Base-by-base conservation (phyloP, 1,140 invertebrate species). In the Pseudobourletiella spinata region DNA sequence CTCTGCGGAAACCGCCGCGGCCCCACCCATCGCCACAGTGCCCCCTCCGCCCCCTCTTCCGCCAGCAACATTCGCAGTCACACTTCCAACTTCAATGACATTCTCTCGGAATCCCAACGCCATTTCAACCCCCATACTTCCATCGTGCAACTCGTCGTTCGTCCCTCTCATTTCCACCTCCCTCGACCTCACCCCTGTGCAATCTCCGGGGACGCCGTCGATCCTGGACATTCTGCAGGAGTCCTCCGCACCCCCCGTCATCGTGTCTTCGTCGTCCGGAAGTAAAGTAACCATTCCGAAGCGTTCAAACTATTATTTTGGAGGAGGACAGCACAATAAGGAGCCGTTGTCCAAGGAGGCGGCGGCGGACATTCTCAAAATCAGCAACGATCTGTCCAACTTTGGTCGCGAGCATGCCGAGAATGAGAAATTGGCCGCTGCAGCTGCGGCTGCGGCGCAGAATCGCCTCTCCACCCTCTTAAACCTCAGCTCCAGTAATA, bases 21-120 rank as follows among this genome's bases (percentile, higher is more conserved):
- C n/a, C n/a, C n/a, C n/a, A n/a, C n/a, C n/a, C n/a, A n/a, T n/a
- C n/a, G n/a, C n/a, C n/a, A n/a, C n/a, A n/a, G 65, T 61, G 6
- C 76, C 78, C 6, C 74, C 75, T 0, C 76, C 77, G 18, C 77
- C 77, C 2, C 78, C 77, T 0, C 74, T 80, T 35, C 78, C 78
- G 22, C 69, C 77, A 22, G 73, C 77, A 2, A 76, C 75, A 2
- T 79, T 79, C 66, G 73, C 77, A 14, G 73, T 79, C 24, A 78
- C 78, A 60, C 67, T 80, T 44, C 78, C 78, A 11, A 76, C 71
- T 32, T 69, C 74, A 14, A 68, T 79, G 2, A 71, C 75, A 48
- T 69, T 73, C 57, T 16, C 25, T 55, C 52, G 28, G 35, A 55
- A 55, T 32, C 3, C 25, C 15, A 24, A 15, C 6, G 11, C 44